A percentile compares a stretch with the other conserved stretches of the same genome.
Evolutionary conservation across 2,797 vertebrate genomes (phyloP).

Genomic region (Monodelphis domestica): DNA sequence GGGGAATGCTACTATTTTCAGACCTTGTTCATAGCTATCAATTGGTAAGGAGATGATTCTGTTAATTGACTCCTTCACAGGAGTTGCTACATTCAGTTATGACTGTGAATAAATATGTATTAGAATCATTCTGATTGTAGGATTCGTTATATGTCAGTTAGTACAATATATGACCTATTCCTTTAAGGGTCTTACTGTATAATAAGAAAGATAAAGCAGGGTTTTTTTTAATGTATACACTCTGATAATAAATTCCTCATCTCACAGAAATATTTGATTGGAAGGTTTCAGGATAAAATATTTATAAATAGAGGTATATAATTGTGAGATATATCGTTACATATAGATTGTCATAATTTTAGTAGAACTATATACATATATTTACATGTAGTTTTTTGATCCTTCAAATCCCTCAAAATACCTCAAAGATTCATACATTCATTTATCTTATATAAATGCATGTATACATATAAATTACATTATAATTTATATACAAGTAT

Average conservation of each 20-base stretch:
- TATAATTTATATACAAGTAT: neutral
- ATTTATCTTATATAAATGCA: too few relatives aligned
- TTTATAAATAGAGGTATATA: neutral
- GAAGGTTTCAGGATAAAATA: neutral
- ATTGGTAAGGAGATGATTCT: neutral
- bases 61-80: neutral
- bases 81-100: neutral
- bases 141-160: neutral
- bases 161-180: neutral
- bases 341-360: neutral
- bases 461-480: too few relatives aligned
- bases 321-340: neutral
- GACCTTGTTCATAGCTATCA: neutral
- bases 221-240: neutral
- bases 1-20: neutral
- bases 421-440: neutral
- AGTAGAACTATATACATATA: neutral
- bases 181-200: neutral
- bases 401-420: too few relatives aligned
- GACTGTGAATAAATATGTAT: neutral
- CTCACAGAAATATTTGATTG: too few relatives aligned
- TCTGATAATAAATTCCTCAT: neutral
- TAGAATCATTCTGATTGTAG: neutral
- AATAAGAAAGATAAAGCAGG: neutral
- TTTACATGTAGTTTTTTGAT: neutral